These are phyloP conservation scores for Ciona savignyi DNA, from an alignment of 23 tunicate species.

Conservation along the genomic window DNA sequence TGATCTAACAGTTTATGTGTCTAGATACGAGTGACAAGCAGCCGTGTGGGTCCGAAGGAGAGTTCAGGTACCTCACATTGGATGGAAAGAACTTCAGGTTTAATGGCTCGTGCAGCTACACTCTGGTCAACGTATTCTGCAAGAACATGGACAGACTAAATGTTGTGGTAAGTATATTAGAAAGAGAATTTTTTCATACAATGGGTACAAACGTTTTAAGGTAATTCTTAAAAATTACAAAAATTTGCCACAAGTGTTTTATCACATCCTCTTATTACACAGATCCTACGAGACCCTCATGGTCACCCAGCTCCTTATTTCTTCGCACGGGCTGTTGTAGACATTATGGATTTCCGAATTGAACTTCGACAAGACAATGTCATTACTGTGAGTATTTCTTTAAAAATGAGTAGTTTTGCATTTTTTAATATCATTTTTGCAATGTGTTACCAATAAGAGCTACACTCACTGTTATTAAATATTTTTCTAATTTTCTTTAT, in stretches of 20 bases:
- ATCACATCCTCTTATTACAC: not conserved
- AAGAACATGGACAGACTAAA: conserved; percentile 16
- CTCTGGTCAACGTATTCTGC: conserved; percentile 34
- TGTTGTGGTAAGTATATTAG: conserved; percentile 25
- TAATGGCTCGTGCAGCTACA: conserved; percentile 31
- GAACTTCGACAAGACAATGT: conserved; percentile 10
- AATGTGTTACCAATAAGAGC: too few species aligned
- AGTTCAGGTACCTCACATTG: conserved; percentile 20
- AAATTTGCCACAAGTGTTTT: conserved; percentile 14
- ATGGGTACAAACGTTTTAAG: too few species aligned
- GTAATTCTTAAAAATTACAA: too few species aligned
- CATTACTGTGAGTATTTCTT: conserved; percentile 41
- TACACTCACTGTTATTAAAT: too few species aligned
- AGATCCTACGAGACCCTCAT: conserved; percentile 43
- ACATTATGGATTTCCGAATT: conserved; percentile 8
- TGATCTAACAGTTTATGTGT: too few species aligned
- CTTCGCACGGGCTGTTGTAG: conserved; percentile 43
- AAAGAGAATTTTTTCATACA: too few species aligned
- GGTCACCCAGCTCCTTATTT: conserved; percentile 32
- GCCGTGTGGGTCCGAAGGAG: conserved; percentile 16
- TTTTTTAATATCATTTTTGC: too few species aligned
- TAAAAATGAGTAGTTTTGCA: too few species aligned
- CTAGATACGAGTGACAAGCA: conserved; percentile 8
- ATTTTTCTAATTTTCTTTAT: too few species aligned
- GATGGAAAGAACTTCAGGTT: conserved; percentile 36